Base-by-base conservation (phyloP, 2,797 vertebrate genomes). In the Trachurus trachurus region DNA sequence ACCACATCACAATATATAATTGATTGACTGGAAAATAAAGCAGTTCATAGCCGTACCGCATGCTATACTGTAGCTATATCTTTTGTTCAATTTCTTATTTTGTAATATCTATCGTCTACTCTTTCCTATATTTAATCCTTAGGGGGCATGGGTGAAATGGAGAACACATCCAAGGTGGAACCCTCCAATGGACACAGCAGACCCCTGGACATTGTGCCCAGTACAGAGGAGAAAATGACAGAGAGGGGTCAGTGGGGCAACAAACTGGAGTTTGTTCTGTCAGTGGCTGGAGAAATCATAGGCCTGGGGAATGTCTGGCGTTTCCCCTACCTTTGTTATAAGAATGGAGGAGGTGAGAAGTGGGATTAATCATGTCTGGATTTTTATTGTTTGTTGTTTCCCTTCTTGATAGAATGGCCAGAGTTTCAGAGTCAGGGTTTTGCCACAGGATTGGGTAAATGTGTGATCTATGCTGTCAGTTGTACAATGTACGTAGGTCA, bases 271-370 rank as follows among this genome's bases (percentile, higher is more conserved):
- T 96, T 96, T 71, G 83, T 96, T 44, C 88, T 96, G 45, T 96
- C 96, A 0, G 95, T 96, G 66, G 96, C 95, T 0, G 96, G 96
- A 85, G 95, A 96, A 86, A 96, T 96, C 73, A 96, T 96, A 2
- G 96, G 96, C 34, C 89, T 96, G 60, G 96, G 96, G 21, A 96
- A 96, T 26, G 95, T 96, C 22, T 96, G 96, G 96, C 94, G 96
- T 73, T 96, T 96, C 71, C 95, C 96, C 1, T 96, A 96, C 71
- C 94, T 96, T 12, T 96, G 96, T 76, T 96, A 96, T 66, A 96
- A 95, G 82, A 96, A 96, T 0, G 96, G 96, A 82, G 96, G 96
- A 85, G 96, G 96, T 96, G 83, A 92, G 94, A 82, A 44, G 13
- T 52, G 4, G 1, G 15, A 40, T 34, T 10, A 6, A 0, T 63